These are phyloP conservation scores for Syngnathus floridae DNA, from an alignment of 2,113 vertebrate species.

Conservation along the genomic window DNA sequence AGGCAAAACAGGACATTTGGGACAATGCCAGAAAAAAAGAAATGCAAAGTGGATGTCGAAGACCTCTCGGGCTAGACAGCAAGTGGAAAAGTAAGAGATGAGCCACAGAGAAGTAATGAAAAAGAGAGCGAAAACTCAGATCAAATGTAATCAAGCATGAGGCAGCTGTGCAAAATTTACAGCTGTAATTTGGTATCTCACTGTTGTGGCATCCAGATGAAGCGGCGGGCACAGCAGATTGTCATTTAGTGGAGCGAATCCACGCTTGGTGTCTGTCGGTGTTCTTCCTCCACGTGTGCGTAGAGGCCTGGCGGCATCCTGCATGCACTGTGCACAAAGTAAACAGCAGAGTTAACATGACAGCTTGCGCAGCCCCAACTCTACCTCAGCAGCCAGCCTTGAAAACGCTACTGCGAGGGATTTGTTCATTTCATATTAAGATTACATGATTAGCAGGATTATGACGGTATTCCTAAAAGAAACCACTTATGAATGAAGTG, in stretches of 20 bases:
- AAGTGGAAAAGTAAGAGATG: conserved; percentile 34
- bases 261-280: conserved; percentile 40
- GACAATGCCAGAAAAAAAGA: not conserved
- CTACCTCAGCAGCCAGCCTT: conserved; percentile 50
- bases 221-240: conserved; percentile 56
- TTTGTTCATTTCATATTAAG: conserved; percentile 25
- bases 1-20: not conserved
- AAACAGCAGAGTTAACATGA: conserved; percentile 42
- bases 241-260: conserved; percentile 54
- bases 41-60: not conserved
- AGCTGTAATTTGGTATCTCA: conserved; percentile 62
- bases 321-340: conserved; percentile 36
- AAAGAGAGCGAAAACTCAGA: conserved; percentile 47
- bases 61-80: not conserved
- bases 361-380: conserved; percentile 38
- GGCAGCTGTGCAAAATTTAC: conserved; percentile 61
- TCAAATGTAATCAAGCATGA: conserved; percentile 62
- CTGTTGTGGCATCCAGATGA: conserved; percentile 43
- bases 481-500: no score
- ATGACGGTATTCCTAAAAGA: no score
- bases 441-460: not conserved
- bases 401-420: conserved; percentile 41
- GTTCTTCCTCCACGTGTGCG: conserved; percentile 20
- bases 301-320: conserved; percentile 30
- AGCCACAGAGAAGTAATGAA: conserved; percentile 26